Conservation (phyloP, 2,113 vertebrate species). For the Cariama cristata region DNA sequence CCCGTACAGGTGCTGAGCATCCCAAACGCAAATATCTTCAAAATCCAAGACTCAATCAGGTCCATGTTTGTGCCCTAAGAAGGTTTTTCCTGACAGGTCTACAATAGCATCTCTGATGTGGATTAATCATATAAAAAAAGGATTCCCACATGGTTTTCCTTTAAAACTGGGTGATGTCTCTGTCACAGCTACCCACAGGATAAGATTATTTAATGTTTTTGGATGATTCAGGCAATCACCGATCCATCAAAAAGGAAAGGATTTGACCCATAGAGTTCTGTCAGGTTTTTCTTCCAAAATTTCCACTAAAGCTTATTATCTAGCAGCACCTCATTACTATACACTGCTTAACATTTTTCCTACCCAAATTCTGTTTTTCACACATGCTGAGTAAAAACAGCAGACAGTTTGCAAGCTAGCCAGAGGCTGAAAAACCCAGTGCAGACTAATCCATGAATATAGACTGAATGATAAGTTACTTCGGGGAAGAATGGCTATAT, state of each 20-base stretch:
- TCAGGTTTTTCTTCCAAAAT: not conserved
- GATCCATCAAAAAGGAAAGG: not conserved
- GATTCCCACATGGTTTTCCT: not conserved
- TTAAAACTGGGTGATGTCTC: not conserved
- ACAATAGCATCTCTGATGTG: not conserved
- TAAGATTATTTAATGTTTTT: not conserved
- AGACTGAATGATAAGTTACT: constrained; percentile 33
- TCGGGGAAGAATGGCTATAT: not conserved
- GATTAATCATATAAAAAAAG: not conserved
- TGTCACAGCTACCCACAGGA: not conserved
- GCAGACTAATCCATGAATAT: constrained; percentile 9
- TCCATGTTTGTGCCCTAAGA: not conserved
- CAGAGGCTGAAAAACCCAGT: not conserved
- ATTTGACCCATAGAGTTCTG: not conserved
- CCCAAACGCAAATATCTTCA: not conserved
- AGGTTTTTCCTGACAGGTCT: not conserved
- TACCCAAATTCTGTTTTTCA: not conserved
- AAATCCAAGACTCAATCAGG: not conserved
- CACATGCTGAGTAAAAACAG: not conserved
- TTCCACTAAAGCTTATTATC: not conserved
- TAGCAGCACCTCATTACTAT: not conserved
- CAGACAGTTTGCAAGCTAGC: not conserved
- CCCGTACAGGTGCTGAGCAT: accelerated
- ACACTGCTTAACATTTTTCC: not conserved
- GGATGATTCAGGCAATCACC: not conserved